Evolutionary conservation across 2,797 vertebrate genomes (phyloP).

Genomic region (Discoglossus pictus): DNA sequence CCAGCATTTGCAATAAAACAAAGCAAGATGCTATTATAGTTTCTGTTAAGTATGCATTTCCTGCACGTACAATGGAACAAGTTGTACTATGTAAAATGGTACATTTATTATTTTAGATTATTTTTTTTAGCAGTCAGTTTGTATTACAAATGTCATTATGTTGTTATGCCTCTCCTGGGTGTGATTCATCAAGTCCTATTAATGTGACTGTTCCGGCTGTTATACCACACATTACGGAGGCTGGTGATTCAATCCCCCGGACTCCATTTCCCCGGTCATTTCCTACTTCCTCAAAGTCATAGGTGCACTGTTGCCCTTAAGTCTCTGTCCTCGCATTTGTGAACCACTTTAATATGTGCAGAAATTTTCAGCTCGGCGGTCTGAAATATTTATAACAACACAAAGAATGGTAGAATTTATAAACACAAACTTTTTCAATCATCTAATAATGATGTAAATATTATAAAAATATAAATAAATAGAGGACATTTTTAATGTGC

Average conservation of each 20-base stretch:
- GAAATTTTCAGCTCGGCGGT: too few relatives aligned
- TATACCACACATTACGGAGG: constrained; percentile 29
- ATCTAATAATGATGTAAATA: too few relatives aligned
- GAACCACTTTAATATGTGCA: too few relatives aligned
- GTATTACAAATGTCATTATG: constrained; percentile 11
- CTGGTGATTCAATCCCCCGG: constrained; percentile 27
- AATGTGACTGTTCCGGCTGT: constrained; percentile 40
- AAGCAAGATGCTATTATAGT: background rate
- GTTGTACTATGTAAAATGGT: constrained; percentile 1
- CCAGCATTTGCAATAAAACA: background rate
- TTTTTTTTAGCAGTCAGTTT: constrained; percentile 5
- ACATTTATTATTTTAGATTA: constrained; percentile 32
- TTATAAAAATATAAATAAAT: too few relatives aligned
- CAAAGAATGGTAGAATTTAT: too few relatives aligned
- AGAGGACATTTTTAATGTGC: too few relatives aligned
- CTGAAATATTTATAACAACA: too few relatives aligned
- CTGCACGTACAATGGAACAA: constrained; percentile 32
- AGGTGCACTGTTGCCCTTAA: too few relatives aligned
- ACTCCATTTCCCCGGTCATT: constrained; percentile 40
- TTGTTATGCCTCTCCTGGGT: constrained; percentile 21
- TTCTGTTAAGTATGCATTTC: constrained; percentile 19
- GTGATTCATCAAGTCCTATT: constrained; percentile 33
- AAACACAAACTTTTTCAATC: too few relatives aligned
- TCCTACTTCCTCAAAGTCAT: constrained; percentile 43
- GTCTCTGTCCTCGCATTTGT: too few relatives aligned